phyloP scores from a whole-genome alignment of 1,140 invertebrate genomes.

The Brachionus manjavacas region DNA sequence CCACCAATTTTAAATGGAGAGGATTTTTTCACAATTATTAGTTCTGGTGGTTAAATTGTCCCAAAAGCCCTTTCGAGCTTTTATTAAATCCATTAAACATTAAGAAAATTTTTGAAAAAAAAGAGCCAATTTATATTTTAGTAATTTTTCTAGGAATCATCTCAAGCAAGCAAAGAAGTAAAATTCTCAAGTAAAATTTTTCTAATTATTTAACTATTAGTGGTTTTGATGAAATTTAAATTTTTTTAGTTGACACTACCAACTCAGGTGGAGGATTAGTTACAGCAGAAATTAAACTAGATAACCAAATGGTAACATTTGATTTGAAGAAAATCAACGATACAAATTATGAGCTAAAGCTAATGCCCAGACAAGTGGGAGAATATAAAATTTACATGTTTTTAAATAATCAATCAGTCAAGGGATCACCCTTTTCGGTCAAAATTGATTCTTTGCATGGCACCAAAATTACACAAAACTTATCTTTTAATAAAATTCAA shows the following conservation, averaged over 20 bases:
- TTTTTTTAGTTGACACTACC: not conserved
- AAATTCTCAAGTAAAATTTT: not conserved
- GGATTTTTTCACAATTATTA: too few relatives aligned
- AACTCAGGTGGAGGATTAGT: constrained; percentile 11
- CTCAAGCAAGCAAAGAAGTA: not conserved
- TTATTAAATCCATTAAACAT: too few relatives aligned
- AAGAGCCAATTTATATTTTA: not conserved
- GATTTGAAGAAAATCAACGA: constrained; percentile 9
- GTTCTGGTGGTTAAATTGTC: too few relatives aligned
- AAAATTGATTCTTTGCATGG: not conserved
- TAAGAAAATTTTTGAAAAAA: too few relatives aligned
- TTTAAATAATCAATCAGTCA: not conserved
- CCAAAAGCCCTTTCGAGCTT: too few relatives aligned
- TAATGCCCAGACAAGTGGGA: not conserved
- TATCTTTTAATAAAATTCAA: not conserved
- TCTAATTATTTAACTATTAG: too few relatives aligned
- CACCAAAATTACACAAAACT: not conserved
- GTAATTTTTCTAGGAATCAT: not conserved
- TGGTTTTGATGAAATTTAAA: too few relatives aligned
- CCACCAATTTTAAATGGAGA: too few relatives aligned
- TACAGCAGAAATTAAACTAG: constrained; percentile 10
- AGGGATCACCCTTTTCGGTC: not conserved
- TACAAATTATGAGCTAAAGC: constrained; percentile 23
- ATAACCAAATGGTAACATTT: not conserved
- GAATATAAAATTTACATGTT: not conserved